phyloP scores from a whole-genome alignment of 1,140 invertebrate species.

The Bactericera cockerelli region DNA sequence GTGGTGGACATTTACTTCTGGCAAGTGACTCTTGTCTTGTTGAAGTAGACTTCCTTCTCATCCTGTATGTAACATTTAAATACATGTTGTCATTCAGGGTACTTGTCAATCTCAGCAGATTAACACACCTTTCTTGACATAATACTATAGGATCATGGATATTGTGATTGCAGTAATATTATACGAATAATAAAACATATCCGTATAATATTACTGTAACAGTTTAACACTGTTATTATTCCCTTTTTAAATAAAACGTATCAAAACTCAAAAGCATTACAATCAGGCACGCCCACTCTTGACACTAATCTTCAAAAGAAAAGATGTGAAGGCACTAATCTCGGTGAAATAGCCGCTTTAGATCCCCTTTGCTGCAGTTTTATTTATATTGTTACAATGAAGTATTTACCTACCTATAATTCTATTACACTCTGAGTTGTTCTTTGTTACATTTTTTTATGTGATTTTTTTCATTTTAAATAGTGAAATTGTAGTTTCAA shows the following conservation, averaged over 20 bases:
- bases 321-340: not conserved
- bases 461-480: no score
- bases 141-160: no score
- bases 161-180: no score
- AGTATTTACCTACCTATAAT: no score
- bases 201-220: not conserved
- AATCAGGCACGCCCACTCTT: not conserved
- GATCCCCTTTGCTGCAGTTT: not conserved
- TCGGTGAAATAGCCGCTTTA: not conserved
- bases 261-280: no score
- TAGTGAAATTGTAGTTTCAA: no score
- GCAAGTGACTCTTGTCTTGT: no score
- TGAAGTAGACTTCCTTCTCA: no score
- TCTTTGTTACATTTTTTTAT: not conserved
- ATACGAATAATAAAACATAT: no score
- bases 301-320: not conserved
- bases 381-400: not conserved
- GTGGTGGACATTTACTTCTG: no score
- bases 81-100: slow-evolving; percentile 5
- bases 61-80: not conserved
- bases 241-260: no score
- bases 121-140: not conserved
- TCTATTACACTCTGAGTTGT: not conserved
- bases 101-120: not conserved
- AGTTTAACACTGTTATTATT: not conserved